Conservation (phyloP, 2,113 vertebrate genomes). For the Cisticola juncidis region DNA sequence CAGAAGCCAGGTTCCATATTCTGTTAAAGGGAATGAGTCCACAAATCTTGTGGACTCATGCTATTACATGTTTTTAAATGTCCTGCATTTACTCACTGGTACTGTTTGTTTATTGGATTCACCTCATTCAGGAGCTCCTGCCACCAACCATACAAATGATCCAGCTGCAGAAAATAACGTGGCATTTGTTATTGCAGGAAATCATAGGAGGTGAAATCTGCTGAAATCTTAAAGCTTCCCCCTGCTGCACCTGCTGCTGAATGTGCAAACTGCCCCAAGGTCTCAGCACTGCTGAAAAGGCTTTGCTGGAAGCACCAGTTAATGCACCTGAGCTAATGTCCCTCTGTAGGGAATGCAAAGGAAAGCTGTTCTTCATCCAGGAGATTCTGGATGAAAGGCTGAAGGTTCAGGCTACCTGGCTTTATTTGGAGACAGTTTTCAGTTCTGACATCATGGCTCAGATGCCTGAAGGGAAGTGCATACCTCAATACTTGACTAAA, state of each 20-base stretch:
- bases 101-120: neutral
- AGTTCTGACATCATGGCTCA: constrained; percentile 89
- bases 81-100: neutral
- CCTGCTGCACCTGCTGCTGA: neutral
- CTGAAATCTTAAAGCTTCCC: neutral
- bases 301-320: neutral
- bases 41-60: too few relatives aligned
- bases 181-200: neutral
- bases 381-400: constrained; percentile 89
- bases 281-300: neutral
- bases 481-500: constrained; percentile 81
- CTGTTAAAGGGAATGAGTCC: neutral
- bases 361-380: constrained; percentile 83
- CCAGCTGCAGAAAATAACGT: neutral
- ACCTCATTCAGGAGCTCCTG: neutral
- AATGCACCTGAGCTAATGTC: neutral
- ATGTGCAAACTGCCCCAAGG: neutral
- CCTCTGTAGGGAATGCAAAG: constrained; percentile 80
- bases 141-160: neutral
- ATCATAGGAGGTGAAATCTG: neutral
- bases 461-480: constrained; percentile 87
- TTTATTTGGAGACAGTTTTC: constrained; percentile 89
- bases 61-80: too few relatives aligned
- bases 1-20: neutral
- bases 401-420: constrained; percentile 87